Conservation (phyloP, 2,888 invertebrate genomes). For the Lottia gigantea region DNA sequence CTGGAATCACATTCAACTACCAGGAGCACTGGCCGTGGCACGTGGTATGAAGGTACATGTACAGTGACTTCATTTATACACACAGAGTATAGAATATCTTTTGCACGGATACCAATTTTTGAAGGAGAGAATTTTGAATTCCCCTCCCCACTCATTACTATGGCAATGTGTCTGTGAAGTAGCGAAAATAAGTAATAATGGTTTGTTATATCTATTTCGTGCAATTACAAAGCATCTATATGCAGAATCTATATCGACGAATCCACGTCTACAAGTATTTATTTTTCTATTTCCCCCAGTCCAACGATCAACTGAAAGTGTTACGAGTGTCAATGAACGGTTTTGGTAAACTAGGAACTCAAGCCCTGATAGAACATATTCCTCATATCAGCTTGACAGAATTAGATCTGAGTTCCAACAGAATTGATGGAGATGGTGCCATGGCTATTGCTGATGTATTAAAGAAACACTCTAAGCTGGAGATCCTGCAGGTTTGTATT, state of each 20-base stretch:
- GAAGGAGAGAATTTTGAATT: no score
- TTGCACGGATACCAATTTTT: no score
- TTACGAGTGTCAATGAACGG: slow-evolving; percentile 59
- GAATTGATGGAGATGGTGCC: slow-evolving; percentile 43
- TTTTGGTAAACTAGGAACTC: slow-evolving; percentile 50
- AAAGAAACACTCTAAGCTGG: background rate
- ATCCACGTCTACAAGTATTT: no score
- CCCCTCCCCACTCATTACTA: no score
- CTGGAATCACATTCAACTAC: slow-evolving; percentile 51
- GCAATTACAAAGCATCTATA: no score
- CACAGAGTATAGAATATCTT: no score
- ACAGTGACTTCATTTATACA: no score
- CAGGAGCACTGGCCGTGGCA: slow-evolving; percentile 44
- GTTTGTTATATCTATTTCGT: no score
- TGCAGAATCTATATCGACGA: no score
- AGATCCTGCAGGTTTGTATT: no score
- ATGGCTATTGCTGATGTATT: slow-evolving; percentile 31
- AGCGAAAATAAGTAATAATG: no score
- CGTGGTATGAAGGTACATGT: slow-evolving; percentile 54
- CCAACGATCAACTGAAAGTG: slow-evolving; percentile 47
- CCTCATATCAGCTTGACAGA: slow-evolving; percentile 40
- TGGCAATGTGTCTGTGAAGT: no score
- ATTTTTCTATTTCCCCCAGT: slow-evolving; percentile 30
- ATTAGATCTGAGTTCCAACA: slow-evolving; percentile 51
- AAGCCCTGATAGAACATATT: slow-evolving; percentile 50